Evolutionary conservation across 35 echinoderm and acorn worm genomes (phyloP).

Genomic region (Apostichopus californicus): DNA sequence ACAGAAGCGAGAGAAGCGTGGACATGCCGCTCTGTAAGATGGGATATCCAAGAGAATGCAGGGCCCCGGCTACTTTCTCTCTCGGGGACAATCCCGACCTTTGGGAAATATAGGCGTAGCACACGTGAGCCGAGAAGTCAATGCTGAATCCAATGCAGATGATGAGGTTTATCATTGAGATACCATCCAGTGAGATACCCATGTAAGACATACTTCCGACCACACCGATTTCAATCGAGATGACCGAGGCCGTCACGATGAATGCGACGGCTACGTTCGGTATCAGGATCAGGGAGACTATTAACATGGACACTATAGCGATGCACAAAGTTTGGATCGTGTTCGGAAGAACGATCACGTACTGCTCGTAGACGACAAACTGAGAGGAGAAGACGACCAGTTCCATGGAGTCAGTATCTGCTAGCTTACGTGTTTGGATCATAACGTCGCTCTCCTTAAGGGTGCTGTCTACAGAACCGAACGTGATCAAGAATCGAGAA

Average conservation of each 20-base stretch:
- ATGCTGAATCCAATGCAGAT: constrained; percentile 79
- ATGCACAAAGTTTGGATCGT: constrained; percentile 81
- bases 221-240: constrained; percentile 72
- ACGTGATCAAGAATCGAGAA: constrained; percentile 66
- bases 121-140: constrained; percentile 76
- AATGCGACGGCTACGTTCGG: constrained; percentile 71
- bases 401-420: constrained; percentile 17
- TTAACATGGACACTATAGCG: constrained; percentile 75
- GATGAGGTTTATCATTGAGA: constrained; percentile 91
- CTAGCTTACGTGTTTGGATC: constrained; percentile 54
- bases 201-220: constrained; percentile 87
- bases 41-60: constrained; percentile 74
- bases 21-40: constrained; percentile 88
- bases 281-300: constrained; percentile 81
- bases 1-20: constrained; percentile 65
- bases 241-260: constrained; percentile 73
- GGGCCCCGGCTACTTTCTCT: constrained; percentile 38
- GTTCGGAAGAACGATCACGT: constrained; percentile 64
- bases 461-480: constrained; percentile 41
- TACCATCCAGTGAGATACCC: constrained; percentile 65
- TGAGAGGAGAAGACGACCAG: constrained; percentile 52
- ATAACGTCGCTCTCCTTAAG: constrained; percentile 62
- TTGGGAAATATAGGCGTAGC: constrained; percentile 23
- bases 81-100: constrained; percentile 50
- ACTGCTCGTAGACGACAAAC: constrained; percentile 88